Evolutionary conservation across 1,140 invertebrate species (phyloP).

Genomic region (Chrysomallon squamiferum): DNA sequence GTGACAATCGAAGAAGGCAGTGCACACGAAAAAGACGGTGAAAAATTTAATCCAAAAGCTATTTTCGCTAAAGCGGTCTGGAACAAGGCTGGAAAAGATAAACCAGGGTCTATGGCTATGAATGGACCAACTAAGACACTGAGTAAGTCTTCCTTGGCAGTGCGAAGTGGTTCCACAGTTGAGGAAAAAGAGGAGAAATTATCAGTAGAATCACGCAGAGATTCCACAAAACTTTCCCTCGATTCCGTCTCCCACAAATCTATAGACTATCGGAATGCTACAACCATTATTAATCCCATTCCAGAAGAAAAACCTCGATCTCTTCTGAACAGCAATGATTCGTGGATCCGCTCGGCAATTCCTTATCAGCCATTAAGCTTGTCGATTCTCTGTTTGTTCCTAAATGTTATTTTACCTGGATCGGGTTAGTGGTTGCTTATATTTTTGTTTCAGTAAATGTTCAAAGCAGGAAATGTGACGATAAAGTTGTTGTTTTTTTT

Average conservation of each 20-base stretch:
- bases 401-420: constrained; percentile 86
- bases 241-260: constrained; percentile 29
- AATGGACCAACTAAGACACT: constrained; percentile 14
- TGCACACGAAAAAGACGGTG: not conserved
- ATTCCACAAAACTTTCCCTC: constrained; percentile 23
- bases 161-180: not conserved
- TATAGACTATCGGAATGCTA: constrained; percentile 25
- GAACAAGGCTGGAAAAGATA: constrained; percentile 2
- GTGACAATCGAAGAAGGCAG: too few relatives aligned
- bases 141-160: constrained; percentile 20
- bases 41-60: not conserved
- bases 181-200: constrained; percentile 15
- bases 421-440: constrained; percentile 77
- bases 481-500: too few relatives aligned
- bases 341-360: constrained; percentile 86
- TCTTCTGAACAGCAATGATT: constrained; percentile 66
- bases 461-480: too few relatives aligned
- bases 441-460: too few relatives aligned
- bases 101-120: not conserved
- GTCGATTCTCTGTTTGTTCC: constrained; percentile 84
- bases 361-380: constrained; percentile 83
- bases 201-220: constrained; percentile 23
- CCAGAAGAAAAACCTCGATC: constrained; percentile 38
- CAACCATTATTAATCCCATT: constrained; percentile 2
- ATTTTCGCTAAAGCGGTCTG: not conserved